phyloP scores from a whole-genome alignment of 2,113 vertebrate genomes.

The Apodemus speciosus region DNA sequence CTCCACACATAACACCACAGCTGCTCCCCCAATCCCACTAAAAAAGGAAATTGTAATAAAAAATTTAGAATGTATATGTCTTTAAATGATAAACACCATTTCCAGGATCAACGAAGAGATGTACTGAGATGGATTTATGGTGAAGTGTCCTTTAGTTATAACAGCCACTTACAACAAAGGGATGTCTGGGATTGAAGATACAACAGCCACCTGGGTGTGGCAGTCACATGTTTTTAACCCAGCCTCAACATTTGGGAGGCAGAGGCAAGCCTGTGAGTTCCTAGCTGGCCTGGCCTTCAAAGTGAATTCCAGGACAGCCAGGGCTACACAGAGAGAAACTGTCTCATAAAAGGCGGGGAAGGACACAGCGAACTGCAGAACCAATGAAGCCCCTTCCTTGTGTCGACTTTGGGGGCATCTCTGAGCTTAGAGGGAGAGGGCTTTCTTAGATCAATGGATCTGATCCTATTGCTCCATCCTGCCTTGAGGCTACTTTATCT shows the following conservation, averaged over 20 bases:
- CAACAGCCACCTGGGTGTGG: not conserved
- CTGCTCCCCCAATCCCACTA: not conserved
- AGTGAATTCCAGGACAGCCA: not conserved
- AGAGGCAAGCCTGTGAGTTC: not conserved
- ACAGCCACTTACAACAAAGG: rapidly evolving
- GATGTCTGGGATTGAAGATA: not conserved
- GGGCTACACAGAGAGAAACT: not conserved
- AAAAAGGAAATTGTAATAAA: not conserved
- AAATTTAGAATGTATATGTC: not conserved
- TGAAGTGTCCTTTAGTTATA: not conserved
- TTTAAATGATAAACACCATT: not conserved
- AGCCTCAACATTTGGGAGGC: not conserved
- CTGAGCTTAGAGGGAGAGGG: not conserved
- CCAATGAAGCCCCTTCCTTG: not conserved
- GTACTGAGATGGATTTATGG: not conserved
- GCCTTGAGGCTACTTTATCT: not conserved
- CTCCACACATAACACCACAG: not conserved
- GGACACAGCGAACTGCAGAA: not conserved
- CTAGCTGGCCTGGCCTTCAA: not conserved
- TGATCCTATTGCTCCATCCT: not conserved
- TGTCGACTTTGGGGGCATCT: not conserved
- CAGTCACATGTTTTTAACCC: not conserved
- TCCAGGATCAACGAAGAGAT: not conserved
- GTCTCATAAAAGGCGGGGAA: not conserved
- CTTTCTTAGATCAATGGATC: not conserved